These are phyloP conservation scores for Heteromyza rotundicornis DNA, from an alignment of 2,888 invertebrate species.

Conservation along the genomic window DNA sequence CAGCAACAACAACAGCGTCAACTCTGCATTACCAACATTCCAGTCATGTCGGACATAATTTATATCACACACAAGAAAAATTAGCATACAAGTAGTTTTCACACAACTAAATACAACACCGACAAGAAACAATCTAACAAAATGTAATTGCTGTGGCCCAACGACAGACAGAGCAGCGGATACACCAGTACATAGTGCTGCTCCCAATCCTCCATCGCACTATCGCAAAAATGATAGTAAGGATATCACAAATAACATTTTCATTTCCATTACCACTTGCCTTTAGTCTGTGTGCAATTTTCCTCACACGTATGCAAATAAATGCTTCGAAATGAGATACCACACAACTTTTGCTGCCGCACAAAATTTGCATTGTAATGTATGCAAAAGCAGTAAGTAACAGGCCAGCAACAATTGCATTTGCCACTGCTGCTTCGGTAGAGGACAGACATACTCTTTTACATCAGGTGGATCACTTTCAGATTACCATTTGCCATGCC, in stretches of 20 bases:
- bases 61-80: no score
- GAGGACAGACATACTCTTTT: not conserved
- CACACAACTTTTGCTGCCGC: no score
- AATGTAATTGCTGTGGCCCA: not conserved
- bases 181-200: not conserved
- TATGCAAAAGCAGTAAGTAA: no score
- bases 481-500: not conserved
- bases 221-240: not conserved
- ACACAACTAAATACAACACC: no score
- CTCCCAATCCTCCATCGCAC: not conserved
- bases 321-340: no score
- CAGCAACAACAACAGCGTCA: conserved; percentile 16
- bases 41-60: no score
- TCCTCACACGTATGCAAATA: not conserved
- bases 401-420: no score
- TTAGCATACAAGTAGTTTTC: no score
- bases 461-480: not conserved
- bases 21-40: not conserved
- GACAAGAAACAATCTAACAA: not conserved
- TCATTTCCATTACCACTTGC: not conserved
- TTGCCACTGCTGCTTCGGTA: no score
- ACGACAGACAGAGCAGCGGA: not conserved
- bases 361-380: no score
- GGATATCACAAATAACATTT: not conserved
- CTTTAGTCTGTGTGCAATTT: not conserved